phyloP scores from a whole-genome alignment of 2,888 invertebrate genomes.

The Eulithis testata region DNA sequence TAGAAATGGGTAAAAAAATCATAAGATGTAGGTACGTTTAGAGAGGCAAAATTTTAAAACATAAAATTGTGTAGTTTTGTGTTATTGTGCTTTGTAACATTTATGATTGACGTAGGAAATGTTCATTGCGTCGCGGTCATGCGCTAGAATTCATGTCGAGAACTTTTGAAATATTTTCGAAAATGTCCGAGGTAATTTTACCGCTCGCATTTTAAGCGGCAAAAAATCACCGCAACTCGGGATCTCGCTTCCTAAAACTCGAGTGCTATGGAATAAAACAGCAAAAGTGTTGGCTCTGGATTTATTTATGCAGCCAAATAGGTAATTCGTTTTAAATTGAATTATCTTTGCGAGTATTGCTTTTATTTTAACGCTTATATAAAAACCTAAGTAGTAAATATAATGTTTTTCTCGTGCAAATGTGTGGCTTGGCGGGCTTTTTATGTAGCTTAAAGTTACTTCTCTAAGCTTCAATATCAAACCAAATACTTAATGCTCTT shows the following conservation, averaged over 20 bases:
- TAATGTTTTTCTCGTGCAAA: constrained; percentile 2
- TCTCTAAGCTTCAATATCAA: constrained; percentile 22
- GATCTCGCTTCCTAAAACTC: constrained; percentile 33
- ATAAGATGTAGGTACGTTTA: too few relatives aligned
- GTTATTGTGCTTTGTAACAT: not conserved
- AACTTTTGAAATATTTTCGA: constrained; percentile 28
- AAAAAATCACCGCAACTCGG: constrained; percentile 29
- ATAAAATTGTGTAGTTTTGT: too few relatives aligned
- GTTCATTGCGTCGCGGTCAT: not conserved
- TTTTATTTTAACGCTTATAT: too few relatives aligned
- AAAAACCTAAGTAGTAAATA: too few relatives aligned
- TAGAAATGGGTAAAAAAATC: too few relatives aligned
- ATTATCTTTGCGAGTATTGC: not conserved
- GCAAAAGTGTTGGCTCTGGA: constrained; percentile 23
- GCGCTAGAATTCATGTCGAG: constrained; percentile 11
- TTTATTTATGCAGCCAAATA: constrained; percentile 31
- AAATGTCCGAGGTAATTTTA: constrained; percentile 22
- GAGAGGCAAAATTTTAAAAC: too few relatives aligned
- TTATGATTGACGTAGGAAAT: constrained; percentile 3
- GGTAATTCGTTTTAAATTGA: constrained; percentile 12
- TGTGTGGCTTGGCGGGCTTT: constrained; percentile 8
- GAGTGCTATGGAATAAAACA: constrained; percentile 29
- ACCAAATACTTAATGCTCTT: constrained; percentile 35
- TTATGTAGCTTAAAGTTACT: constrained; percentile 10
- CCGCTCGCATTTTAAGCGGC: constrained; percentile 22